These are phyloP conservation scores for Pontoporia blainvillei DNA, from an alignment of 2,113 vertebrate species.

Conservation along the genomic window DNA sequence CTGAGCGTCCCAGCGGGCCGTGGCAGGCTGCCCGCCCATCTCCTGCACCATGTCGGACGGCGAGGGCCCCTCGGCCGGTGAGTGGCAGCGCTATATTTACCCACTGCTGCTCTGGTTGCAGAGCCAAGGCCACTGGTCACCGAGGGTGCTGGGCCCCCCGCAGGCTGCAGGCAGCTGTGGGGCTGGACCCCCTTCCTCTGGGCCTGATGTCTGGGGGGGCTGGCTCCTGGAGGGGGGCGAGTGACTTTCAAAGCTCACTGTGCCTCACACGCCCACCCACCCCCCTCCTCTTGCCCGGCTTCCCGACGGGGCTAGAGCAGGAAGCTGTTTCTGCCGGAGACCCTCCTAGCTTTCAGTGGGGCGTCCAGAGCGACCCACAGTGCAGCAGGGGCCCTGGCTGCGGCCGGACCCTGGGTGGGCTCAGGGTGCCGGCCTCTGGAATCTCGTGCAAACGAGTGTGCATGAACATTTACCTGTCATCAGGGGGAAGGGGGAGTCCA, in stretches of 20 bases:
- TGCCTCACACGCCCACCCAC: neutral
- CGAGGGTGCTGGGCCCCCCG: neutral
- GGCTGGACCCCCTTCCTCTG: neutral
- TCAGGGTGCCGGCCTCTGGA: neutral
- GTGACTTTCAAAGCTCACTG: neutral
- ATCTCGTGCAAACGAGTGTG: fast-evolving
- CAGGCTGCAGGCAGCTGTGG: slow-evolving; percentile 10
- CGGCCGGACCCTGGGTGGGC: neutral
- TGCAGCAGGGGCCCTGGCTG: fast-evolving
- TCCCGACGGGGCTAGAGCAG: neutral
- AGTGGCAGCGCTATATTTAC: slow-evolving; percentile 89
- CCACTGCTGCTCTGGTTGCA: slow-evolving; percentile 76
- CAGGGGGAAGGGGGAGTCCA: neutral
- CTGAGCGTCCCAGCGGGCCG: neutral
- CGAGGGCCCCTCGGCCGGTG: slow-evolving; percentile 92
- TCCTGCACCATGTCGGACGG: slow-evolving; percentile 92
- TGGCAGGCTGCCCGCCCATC: slow-evolving; percentile 43
- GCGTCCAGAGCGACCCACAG: neutral
- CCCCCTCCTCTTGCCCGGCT: neutral
- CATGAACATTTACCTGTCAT: neutral
- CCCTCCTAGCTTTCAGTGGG: neutral
- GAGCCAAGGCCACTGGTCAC: slow-evolving; percentile 25
- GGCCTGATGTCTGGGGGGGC: neutral
- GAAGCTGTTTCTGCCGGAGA: neutral
- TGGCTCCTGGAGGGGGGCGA: neutral